phyloP scores from a whole-genome alignment of 2,888 invertebrate genomes.

The Apomyelois bistriatella region DNA sequence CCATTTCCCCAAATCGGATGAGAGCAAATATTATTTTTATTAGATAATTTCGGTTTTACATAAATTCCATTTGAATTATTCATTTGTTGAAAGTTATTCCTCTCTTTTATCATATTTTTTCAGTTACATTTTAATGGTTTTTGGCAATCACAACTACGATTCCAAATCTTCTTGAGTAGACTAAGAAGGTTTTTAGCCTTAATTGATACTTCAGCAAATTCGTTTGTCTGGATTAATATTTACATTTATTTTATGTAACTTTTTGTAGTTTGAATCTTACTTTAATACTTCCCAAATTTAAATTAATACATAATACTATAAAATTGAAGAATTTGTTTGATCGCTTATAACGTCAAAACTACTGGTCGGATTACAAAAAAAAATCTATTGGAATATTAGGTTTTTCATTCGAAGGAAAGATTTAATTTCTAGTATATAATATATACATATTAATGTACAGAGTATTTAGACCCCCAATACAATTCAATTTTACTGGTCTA shows the following conservation, averaged over 20 bases:
- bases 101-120: background rate
- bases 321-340: too few species aligned
- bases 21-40: slow-evolving; percentile 12
- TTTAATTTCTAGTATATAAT: too few species aligned
- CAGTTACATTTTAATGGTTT: slow-evolving; percentile 3
- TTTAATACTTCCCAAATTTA: too few species aligned
- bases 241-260: background rate
- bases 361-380: too few species aligned
- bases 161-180: background rate
- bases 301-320: too few species aligned
- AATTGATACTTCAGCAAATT: slow-evolving; percentile 8
- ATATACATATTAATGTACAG: too few species aligned
- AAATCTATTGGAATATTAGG: too few species aligned
- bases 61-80: slow-evolving; percentile 10
- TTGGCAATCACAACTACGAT: slow-evolving; percentile 12
- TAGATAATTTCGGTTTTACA: slow-evolving; percentile 8
- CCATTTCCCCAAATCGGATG: slow-evolving; percentile 11
- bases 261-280: too few species aligned
- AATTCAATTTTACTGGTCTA: too few species aligned
- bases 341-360: too few species aligned
- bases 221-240: background rate
- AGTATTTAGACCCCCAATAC: too few species aligned
- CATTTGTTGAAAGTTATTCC: slow-evolving; percentile 2
- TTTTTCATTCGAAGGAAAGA: too few species aligned
- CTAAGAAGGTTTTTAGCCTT: slow-evolving; percentile 4